Evolutionary conservation across 1,140 invertebrate genomes (phyloP).

Genomic region (Zophobas morio): DNA sequence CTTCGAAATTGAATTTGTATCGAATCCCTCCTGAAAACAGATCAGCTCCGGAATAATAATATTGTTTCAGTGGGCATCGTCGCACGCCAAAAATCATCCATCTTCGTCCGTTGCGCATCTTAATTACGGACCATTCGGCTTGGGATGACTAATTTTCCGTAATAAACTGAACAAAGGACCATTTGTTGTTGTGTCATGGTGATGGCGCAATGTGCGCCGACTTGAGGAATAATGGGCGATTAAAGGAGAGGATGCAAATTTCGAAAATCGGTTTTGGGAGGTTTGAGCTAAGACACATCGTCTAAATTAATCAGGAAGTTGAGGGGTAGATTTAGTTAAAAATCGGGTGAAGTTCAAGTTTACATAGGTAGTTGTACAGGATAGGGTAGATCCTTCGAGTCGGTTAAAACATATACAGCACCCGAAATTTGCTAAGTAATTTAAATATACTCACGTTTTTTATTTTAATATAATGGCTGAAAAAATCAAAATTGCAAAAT

Average conservation of each 20-base stretch:
- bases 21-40: background rate
- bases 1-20: conserved; percentile 15
- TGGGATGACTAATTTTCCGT: conserved; percentile 22
- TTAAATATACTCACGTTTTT: too few relatives aligned
- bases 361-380: too few relatives aligned
- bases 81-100: background rate
- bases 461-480: too few relatives aligned
- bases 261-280: background rate
- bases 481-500: too few relatives aligned
- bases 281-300: too few relatives aligned
- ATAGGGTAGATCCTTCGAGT: too few relatives aligned
- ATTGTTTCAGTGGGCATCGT: conserved; percentile 1
- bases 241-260: conserved; percentile 7
- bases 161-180: conserved; percentile 31
- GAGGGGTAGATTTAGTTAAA: too few relatives aligned
- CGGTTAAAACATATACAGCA: too few relatives aligned
- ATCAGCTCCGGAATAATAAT: conserved; percentile 11
- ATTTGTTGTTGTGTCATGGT: conserved; percentile 33
- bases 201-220: conserved; percentile 10
- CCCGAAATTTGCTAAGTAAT: too few relatives aligned
- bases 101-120: background rate
- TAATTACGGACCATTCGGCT: conserved; percentile 11
- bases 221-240: conserved; percentile 10
- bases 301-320: too few relatives aligned
- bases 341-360: too few relatives aligned